These are phyloP conservation scores for Scaptomyza polygonia DNA, from an alignment of 2,888 invertebrate species.

Conservation along the genomic window DNA sequence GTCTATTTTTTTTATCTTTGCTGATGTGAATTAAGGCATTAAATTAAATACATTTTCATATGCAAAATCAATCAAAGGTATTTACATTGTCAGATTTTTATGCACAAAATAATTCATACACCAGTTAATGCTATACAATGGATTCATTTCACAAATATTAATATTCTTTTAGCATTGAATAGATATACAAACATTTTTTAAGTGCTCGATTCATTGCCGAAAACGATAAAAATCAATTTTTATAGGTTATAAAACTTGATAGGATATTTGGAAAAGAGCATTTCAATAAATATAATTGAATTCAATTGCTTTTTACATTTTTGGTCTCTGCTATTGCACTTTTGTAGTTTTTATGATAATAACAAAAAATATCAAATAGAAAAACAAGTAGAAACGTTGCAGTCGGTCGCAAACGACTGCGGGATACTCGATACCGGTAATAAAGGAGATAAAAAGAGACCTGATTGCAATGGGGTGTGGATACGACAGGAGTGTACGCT, in stretches of 20 bases:
- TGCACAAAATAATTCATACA: slow-evolving; percentile 6
- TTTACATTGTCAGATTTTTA: slow-evolving; percentile 9
- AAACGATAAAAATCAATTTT: neutral
- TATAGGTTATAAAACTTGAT: slow-evolving; percentile 36
- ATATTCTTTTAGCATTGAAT: slow-evolving; percentile 15
- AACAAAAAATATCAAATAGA: slow-evolving; percentile 2
- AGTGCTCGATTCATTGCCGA: neutral
- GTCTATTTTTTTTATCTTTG: neutral
- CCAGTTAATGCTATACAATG: slow-evolving; percentile 5
- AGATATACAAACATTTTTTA: neutral
- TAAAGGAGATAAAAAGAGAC: too few species aligned
- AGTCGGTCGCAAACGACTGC: too few species aligned
- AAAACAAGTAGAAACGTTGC: slow-evolving; percentile 6
- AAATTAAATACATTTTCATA: neutral
- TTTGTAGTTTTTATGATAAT: slow-evolving; percentile 3
- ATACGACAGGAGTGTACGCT: too few species aligned
- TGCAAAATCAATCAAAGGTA: slow-evolving; percentile 8
- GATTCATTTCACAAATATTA: slow-evolving; percentile 20
- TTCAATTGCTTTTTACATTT: slow-evolving; percentile 44
- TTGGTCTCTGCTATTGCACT: slow-evolving; percentile 4
- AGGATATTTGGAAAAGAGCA: slow-evolving; percentile 33
- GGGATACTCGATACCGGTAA: too few species aligned
- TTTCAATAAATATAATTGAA: slow-evolving; percentile 57
- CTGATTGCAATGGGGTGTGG: too few species aligned
- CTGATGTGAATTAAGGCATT: neutral